A percentile compares a stretch with the other conserved stretches of the same genome.
These are phyloP conservation scores for Pegea sp. DNA, from an alignment of 23 tunicate genomes.

Conservation along the genomic window DNA sequence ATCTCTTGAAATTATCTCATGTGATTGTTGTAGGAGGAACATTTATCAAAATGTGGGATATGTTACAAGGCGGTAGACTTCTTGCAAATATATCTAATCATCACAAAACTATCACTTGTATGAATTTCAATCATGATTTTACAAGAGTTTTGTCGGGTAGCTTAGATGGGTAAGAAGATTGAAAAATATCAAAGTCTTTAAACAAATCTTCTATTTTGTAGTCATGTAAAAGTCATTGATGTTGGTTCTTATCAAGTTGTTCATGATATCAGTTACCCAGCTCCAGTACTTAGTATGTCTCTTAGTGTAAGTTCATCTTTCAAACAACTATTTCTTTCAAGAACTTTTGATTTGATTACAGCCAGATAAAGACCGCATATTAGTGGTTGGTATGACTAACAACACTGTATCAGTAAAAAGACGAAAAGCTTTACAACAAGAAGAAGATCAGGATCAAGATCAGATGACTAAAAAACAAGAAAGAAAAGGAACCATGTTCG, in stretches of 20 bases:
- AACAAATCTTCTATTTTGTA: conserved; percentile 2
- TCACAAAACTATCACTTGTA: conserved; percentile 68
- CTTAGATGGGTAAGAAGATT: conserved; percentile 27
- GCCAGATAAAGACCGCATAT: conserved; percentile 39
- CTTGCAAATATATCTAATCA: conserved; percentile 54
- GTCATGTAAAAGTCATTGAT: conserved; percentile 64
- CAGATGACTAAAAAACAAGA: background rate
- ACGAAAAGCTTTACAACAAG: conserved; percentile 12
- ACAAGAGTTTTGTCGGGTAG: conserved; percentile 48
- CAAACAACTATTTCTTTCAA: too few relatives aligned
- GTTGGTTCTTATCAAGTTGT: conserved; percentile 42
- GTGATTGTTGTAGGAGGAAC: conserved; percentile 39
- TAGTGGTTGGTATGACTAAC: conserved; percentile 82
- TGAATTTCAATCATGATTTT: conserved; percentile 60
- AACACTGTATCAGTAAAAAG: conserved; percentile 48
- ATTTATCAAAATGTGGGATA: conserved; percentile 61
- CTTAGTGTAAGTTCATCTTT: conserved; percentile 38
- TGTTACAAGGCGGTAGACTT: conserved; percentile 57
- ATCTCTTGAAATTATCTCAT: too few relatives aligned
- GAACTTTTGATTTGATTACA: too few relatives aligned
- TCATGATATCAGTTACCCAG: conserved; percentile 60
- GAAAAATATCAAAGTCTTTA: background rate
- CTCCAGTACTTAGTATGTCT: conserved; percentile 40
- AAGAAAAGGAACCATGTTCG: conserved; percentile 1
- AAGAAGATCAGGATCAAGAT: conserved; percentile 2